Evolutionary conservation across 2,113 vertebrate genomes (phyloP).

Genomic region (Pseudorectes ferrugineus): DNA sequence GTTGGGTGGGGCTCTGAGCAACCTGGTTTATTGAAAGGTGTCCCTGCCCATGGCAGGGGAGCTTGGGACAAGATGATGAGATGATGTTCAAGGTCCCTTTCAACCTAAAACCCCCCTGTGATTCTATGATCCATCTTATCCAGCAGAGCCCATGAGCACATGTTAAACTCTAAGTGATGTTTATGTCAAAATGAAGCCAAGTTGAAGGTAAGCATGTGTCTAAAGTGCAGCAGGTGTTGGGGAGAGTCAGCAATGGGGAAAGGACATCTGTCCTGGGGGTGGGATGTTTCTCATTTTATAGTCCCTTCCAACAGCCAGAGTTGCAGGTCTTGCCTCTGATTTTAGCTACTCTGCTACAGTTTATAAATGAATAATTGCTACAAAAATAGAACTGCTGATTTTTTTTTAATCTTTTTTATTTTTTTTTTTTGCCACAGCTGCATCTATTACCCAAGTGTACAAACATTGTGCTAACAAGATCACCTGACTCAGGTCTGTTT

Average conservation of each 20-base stretch:
- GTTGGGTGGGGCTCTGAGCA: background rate
- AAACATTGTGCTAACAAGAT: background rate
- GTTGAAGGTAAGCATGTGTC: background rate
- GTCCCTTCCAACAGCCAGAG: background rate
- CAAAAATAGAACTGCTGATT: background rate
- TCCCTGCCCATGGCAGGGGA: background rate
- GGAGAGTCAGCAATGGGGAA: background rate
- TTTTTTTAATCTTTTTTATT: background rate
- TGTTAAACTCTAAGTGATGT: background rate
- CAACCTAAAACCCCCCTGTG: background rate
- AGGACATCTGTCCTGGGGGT: background rate
- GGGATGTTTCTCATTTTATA: background rate
- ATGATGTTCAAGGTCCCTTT: background rate
- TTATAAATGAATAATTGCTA: constrained; percentile 31
- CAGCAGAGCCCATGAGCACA: background rate
- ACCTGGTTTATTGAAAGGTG: background rate
- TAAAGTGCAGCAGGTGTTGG: background rate
- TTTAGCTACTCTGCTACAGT: background rate
- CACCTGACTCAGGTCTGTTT: constrained; percentile 20
- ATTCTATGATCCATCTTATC: background rate
- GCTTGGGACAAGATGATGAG: background rate
- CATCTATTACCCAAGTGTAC: background rate
- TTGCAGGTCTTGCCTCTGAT: background rate
- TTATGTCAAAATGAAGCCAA: background rate
- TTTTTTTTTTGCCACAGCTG: constrained; percentile 13